These are phyloP conservation scores for Pelodytes ibericus DNA, from an alignment of 2,797 vertebrate species.

Conservation along the genomic window DNA sequence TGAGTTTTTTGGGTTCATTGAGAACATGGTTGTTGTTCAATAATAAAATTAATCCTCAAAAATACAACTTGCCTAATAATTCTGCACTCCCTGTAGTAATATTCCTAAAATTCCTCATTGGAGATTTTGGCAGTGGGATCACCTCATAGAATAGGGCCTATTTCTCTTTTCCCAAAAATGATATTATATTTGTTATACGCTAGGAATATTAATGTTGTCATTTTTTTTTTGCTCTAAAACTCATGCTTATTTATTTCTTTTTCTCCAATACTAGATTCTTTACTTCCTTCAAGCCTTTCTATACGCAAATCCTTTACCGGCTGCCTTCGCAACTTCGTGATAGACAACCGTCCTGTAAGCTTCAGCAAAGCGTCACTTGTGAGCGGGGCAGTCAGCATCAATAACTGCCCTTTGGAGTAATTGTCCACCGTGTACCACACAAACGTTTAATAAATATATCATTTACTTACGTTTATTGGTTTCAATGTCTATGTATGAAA, in stretches of 20 bases:
- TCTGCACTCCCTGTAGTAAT: too few relatives aligned
- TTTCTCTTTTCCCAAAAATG: too few relatives aligned
- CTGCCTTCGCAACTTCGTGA: slow-evolving; percentile 86
- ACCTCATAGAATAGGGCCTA: too few relatives aligned
- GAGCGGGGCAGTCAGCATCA: slow-evolving; percentile 87
- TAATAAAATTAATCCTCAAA: too few relatives aligned
- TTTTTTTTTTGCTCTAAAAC: too few relatives aligned
- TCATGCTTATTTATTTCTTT: neutral
- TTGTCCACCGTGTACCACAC: slow-evolving; percentile 1
- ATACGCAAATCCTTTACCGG: slow-evolving; percentile 82
- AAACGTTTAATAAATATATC: slow-evolving; percentile 21
- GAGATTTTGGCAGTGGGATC: too few relatives aligned
- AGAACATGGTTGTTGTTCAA: too few relatives aligned
- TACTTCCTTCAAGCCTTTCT: slow-evolving; percentile 76
- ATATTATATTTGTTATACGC: too few relatives aligned
- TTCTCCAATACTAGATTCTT: slow-evolving; percentile 73
- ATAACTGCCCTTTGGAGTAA: slow-evolving; percentile 84
- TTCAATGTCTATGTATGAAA: slow-evolving; percentile 25
- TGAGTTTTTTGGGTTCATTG: too few relatives aligned
- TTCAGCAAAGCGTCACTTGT: slow-evolving; percentile 87
- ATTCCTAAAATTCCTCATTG: too few relatives aligned
- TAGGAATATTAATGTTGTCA: too few relatives aligned
- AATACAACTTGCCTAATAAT: too few relatives aligned
- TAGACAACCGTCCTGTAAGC: slow-evolving; percentile 82
- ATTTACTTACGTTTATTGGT: slow-evolving; percentile 25